phyloP scores from a whole-genome alignment of 2,113 vertebrate genomes.

The Chaetops frenatus region DNA sequence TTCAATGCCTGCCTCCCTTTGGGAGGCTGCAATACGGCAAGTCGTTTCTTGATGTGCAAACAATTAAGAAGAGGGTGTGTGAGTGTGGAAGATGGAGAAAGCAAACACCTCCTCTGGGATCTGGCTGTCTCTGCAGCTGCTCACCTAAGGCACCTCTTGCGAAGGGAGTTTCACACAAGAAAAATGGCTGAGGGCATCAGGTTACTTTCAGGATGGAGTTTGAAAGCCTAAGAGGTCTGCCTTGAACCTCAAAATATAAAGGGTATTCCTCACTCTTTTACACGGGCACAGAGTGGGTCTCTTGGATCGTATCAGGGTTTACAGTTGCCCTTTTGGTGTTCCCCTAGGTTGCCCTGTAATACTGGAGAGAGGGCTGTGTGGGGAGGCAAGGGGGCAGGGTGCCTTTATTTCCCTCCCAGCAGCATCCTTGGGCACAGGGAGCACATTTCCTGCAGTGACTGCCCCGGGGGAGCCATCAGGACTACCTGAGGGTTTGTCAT shows the following conservation, averaged over 20 bases:
- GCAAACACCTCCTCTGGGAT: constrained; percentile 17
- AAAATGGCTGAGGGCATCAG: not conserved
- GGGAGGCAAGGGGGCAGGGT: not conserved
- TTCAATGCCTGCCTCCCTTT: constrained; percentile 13
- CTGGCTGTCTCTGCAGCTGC: constrained; percentile 6
- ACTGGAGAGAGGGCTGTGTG: not conserved
- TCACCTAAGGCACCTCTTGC: not conserved
- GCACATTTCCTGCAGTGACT: not conserved
- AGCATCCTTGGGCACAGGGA: not conserved
- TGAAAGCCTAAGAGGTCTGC: not conserved
- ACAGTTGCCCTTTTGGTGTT: not conserved
- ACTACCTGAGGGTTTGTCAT: not conserved
- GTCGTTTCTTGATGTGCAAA: constrained; percentile 39
- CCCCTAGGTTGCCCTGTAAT: not conserved
- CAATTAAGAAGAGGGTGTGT: constrained; percentile 44
- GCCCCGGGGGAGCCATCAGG: not conserved
- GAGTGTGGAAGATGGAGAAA: constrained; percentile 2
- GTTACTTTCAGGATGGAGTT: not conserved
- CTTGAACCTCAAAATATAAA: not conserved
- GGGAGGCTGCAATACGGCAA: constrained; percentile 11
- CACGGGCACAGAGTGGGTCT: not conserved
- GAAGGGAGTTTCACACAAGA: not conserved
- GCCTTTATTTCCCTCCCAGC: not conserved
- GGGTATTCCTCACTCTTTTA: not conserved
- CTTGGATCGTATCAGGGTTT: not conserved